Conservation (phyloP, 2,888 invertebrate species). For the Pachliopta kotzebuea region DNA sequence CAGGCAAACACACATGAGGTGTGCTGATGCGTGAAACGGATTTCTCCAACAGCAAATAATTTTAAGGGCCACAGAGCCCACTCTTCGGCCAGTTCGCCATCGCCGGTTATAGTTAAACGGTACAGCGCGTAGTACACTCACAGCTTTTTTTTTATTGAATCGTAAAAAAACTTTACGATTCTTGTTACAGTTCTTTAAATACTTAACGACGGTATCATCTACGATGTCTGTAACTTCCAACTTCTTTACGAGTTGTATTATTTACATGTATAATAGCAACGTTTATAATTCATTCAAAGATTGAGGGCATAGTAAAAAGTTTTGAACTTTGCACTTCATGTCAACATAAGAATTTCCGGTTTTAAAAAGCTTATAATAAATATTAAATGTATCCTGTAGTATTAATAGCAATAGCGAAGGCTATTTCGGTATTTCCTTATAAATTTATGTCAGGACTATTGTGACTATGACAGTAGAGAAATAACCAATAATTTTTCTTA, state of each 20-base stretch:
- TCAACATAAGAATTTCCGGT: no score
- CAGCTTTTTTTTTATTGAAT: constrained; percentile 18
- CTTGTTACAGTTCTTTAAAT: constrained; percentile 15
- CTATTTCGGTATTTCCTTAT: no score
- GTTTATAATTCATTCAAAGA: no score
- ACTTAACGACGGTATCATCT: constrained; percentile 23
- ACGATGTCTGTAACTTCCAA: neutral
- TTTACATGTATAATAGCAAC: no score
- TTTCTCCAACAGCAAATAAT: constrained; percentile 26
- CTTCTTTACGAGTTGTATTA: neutral
- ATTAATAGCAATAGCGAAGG: no score
- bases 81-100: constrained; percentile 4
- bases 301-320: no score
- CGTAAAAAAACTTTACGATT: constrained; percentile 17
- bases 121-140: constrained; percentile 1
- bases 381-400: no score
- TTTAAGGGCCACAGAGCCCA: constrained; percentile 19
- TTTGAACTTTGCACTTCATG: no score
- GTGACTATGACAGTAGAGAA: no score
- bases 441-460: no score
- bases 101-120: neutral
- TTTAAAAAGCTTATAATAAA: no score
- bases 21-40: constrained; percentile 19
- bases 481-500: no score
- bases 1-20: constrained; percentile 12